Evolutionary conservation across 2,113 vertebrate genomes (phyloP), one percentile per base, ranked within the genome.

Genomic region (Mohoua ochrocephala): DNA sequence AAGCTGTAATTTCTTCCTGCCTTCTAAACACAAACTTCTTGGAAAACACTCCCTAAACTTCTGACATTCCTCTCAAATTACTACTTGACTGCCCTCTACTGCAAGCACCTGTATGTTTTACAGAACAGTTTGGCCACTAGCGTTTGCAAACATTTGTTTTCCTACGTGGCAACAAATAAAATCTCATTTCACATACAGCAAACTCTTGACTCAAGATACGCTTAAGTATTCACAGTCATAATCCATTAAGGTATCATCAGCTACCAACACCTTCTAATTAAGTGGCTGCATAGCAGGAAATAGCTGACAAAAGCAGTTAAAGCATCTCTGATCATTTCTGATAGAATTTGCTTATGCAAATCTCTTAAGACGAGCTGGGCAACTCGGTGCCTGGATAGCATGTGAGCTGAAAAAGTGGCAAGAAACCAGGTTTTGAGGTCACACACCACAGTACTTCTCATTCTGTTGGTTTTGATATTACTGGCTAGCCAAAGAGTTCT

Each of bases 221-320:
- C 35, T 56, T 52, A 17, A 9, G 2, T 87, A 33, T 57, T 91
- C 33, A 20, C 59, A 67, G 22, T 91, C 49, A 44, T 87, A 85
- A 87, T 26, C 47, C 67, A 50, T 75, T 69, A 82, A 79, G 52
- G 79, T 75, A 76, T 76, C 65, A 79, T 50, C 65, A 83, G 30
- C 59, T 37, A 33, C 50, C 59, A 75, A 39, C 41, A 94, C 60
- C 83, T 85, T 89, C 39, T 91, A 92, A 94, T 96, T 92, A 92
- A 96, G 80, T 50, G 19, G 15, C 30, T 91, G 64, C 3, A 1
- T 41, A 69, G 67, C 35, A 90, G 87, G 57, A 95, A 93, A 71
- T 41, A 64, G 39, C 60, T 95, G 80, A 65, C 65, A 91, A 57
- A 78, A 64, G 50, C 61, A 79, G 80, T 61, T 92, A 41, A 67